Evolutionary conservation across 1,140 invertebrate genomes (phyloP), one percentile per base, ranked within the genome.

Genomic region (Lerema accius): DNA sequence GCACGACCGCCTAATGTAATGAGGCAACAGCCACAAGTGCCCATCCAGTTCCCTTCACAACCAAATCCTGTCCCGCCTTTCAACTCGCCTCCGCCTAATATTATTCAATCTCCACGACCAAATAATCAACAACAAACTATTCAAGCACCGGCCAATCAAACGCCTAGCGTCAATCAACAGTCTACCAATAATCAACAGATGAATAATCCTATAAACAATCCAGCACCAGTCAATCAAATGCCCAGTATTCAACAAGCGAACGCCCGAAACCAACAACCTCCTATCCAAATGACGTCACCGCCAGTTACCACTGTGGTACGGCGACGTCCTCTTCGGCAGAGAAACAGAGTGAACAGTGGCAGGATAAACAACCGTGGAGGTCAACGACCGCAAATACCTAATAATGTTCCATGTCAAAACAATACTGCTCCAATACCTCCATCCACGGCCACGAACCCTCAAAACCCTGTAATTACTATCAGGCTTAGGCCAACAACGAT

Each of bases 401-500:
- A 59, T 16, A 59, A 23, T 13, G 17, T n/a, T 3, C 56, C 32
- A 39, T 59, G 56, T 13, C 43, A 46, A 48, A 16, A 6, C 4
- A 65, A 55, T 17, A 28, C 7, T 32, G 46, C 59, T 26, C 11
- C n/a, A 2, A 3, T 48, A 32, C 43, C 35, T 26, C 32, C 43
- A 13, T 4, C 53, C 1, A 53, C 43, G 15, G 50, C 19, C 43
- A 46, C 40, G 15, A 32, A 64, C 16, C 16, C 61, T 56, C 58
- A 60, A 48, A 73, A 65, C 40, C 69, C 75, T 2, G 13, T 67
- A 4, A 50, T 87, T 4, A 81, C 72, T 58, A 87, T 90, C 28
- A 65, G 84, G 10, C 73, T 90, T 3, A 69, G 75, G 17, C 65
- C 80, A 11, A 75, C 81, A 0, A 71, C 50, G 35, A 84, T 82